phyloP scores from a whole-genome alignment of 1,140 invertebrate genomes.

The Callitettix versicolor region DNA sequence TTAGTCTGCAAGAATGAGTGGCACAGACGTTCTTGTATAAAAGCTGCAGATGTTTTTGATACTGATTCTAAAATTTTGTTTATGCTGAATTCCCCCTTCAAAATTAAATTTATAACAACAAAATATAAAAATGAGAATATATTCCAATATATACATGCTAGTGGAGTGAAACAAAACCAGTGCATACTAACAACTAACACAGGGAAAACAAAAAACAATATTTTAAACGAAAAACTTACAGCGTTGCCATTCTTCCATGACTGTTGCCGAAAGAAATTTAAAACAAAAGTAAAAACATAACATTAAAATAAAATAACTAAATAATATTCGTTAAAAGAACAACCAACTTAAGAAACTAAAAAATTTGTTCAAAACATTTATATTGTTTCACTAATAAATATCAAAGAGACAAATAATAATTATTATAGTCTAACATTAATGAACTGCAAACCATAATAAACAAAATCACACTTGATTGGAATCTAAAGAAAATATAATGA shows the following conservation, averaged over 20 bases:
- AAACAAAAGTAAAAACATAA: conserved; percentile 20
- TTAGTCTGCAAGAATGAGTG: too few relatives aligned
- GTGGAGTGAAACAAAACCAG: conserved; percentile 8
- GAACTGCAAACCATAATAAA: too few relatives aligned
- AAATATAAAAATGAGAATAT: too few relatives aligned
- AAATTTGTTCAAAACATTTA: not conserved
- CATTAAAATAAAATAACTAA: conserved; percentile 2
- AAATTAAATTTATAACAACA: too few relatives aligned
- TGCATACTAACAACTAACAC: not conserved
- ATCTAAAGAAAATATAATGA: too few relatives aligned
- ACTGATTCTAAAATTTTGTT: too few relatives aligned
- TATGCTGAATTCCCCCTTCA: too few relatives aligned
- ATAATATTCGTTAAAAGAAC: not conserved
- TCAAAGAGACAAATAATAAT: not conserved
- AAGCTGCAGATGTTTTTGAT: too few relatives aligned
- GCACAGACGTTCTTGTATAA: too few relatives aligned
- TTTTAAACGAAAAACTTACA: conserved; percentile 15
- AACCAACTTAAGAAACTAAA: not conserved
- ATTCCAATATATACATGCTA: too few relatives aligned
- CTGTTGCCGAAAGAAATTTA: conserved; percentile 40
- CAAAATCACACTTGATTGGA: too few relatives aligned
- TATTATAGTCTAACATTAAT: too few relatives aligned
- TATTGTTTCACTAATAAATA: not conserved
- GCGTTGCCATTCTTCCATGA: conserved; percentile 54
- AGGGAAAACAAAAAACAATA: not conserved